Base-by-base conservation (phyloP, 2,888 invertebrate genomes). In the Syrista parreyssii region DNA sequence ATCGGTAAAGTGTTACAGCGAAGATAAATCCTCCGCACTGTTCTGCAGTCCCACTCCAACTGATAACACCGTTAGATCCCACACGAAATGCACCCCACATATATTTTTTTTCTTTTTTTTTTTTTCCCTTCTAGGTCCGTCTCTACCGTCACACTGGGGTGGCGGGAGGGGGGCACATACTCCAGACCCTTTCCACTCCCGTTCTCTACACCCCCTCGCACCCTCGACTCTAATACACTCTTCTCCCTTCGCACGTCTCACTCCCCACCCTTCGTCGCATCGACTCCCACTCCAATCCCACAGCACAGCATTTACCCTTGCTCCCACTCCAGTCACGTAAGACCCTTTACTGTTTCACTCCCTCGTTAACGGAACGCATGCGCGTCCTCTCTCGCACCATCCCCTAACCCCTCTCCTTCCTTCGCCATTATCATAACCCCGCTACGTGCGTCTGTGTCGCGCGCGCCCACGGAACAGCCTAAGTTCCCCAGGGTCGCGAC, bases 401-500 rank as follows among this genome's bases (percentile, higher is more conserved):
- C 77, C 68, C 77, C 75, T 72, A 40, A 36, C 68, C 78, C 84
- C 76, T 74, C 75, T 72, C 84, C 76, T 73, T 69, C 34, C 68
- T 55, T 76, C 72, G n/a, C 35, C 80, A 76, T 79, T 77, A 79
- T 78, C 79, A 71, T 32, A 31, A 11, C 31, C 30, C 73, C 79
- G 68, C 76, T 79, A 78, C 79, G 77, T 32, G 35, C 68, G 32
- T 32, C 68, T 33, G 40, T 77, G 31, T 68, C n/a, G 32, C 71
- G 34, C 32, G 40, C 73, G 68, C 77, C 74, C 12, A 34, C 76
- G 68, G 72, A 75, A 75, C 30, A 76, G 35, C 77, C 30, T 23
- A 80, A 78, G 79, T 77, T 79, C 82, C 82, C 80, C 75, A 79
- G 81, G 82, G 80, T 80, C 81, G 82, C 79, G 55, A 55, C 55